Base-by-base conservation (phyloP, 1,140 invertebrate genomes). In the Ephestia elutella region DNA sequence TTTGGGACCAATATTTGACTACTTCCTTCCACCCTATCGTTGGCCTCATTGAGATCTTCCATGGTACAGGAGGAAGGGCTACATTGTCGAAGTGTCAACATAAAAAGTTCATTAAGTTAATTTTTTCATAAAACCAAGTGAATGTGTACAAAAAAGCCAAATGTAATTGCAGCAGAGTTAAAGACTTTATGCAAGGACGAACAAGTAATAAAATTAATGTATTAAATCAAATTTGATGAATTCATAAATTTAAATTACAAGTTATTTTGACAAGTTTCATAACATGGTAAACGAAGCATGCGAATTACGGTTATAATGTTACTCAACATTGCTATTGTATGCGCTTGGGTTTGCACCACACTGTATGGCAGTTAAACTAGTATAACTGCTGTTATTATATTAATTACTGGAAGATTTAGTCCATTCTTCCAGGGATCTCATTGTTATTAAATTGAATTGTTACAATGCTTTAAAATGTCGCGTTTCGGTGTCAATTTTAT, bases 271-370 rank as follows among this genome's bases (percentile, higher is more conserved):
- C 20, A 13, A n/a, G 50, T 53, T 53, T 53, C 50, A 25, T 53
- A 21, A 53, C n/a, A 53, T 53, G 50, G 19, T 25, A 53, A 53
- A 53, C 50, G 50, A 53, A 53, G 50, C 50, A 20, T 53, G 50
- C 21, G 50, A 21, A 53, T 53, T 25, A 25, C 50, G 21, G 50
- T 25, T 53, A 18, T n/a, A 25, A 53, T 53, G n/a, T 53, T 53
- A 21, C 19, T 7, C 21, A 53, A 53, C 50, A 21, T 53, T 25
- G 8, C 50, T 44, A 44, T 44, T 44, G 38, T 44, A 15, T 44
- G 10, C 38, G n/a, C 7, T 11, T 44, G 0, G 15, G 38, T 44
- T 44, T 44, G 38, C 38, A 44, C 38, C 38, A 44, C 15, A 44
- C 2, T 17, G 38, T 44, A n/a, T 44, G 38, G 38, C n/a, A n/a